Base-by-base conservation (phyloP, 1,140 invertebrate genomes). In the Tachypleus tridentatus region DNA sequence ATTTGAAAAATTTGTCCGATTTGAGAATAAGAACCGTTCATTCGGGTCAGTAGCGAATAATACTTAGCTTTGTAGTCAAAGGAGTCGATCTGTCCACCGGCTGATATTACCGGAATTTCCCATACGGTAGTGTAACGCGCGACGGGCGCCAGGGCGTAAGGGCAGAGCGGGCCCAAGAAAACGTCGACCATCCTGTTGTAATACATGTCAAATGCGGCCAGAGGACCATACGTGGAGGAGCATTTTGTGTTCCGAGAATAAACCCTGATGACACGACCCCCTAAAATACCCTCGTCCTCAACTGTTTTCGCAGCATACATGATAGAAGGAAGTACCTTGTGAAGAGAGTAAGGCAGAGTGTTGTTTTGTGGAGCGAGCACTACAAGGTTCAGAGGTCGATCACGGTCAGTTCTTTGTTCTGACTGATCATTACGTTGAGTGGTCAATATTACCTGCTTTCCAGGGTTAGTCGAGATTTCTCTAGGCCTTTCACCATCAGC, bases 101-200 rank as follows among this genome's bases (percentile, higher is more conserved):
- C 84, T 3, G 90, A 93, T 5, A 96, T 75, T 2, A 96, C 84
- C 0, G 93, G 92, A 11, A 93, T 87, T 3, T 85, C 80, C 93
- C 93, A 97, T n/a, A 83, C 83, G 4, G 87, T 85, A 3, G 89
- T 84, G 73, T 93, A 94, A 9, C 92, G 80, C 0, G 89, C 87
- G 3, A 97, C 89, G 1, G 92, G 91, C 1, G 92, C 91, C 61
- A 96, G 82, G 4, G 88, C 89, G 76, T 93, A 96, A 70, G 93
- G 90, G 76, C 92, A 96, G 3, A 91, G 85, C 0, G 93, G 88
- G 0, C 93, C 93, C 70, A 96, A 82, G 73, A 95, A 91, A 1
- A 87, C 89, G 77, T 95, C 88, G 83, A 82, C 72, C 68, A 76
- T 69, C 66, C 71, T 52, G 9, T 53, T 56, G 64, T 82, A 82